These are phyloP conservation scores for Steinernema feltiae DNA, from an alignment of 1,140 invertebrate genomes.

Conservation along the genomic window DNA sequence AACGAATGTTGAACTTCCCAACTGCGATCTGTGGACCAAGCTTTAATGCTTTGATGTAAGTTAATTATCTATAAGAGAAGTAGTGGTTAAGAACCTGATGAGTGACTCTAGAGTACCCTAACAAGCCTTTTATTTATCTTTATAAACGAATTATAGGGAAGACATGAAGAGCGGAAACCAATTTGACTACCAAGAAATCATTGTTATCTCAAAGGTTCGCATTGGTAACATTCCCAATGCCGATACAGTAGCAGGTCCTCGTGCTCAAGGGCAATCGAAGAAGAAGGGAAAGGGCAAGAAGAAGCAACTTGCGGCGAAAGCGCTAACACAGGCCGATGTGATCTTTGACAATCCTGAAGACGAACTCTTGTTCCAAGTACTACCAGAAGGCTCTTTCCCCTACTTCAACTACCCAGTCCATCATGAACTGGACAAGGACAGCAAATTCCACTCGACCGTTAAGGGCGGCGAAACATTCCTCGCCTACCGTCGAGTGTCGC, in stretches of 20 bases:
- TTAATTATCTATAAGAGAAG: neutral
- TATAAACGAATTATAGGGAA: neutral
- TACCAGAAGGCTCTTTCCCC: conserved; percentile 17
- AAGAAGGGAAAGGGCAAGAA: conserved; percentile 32
- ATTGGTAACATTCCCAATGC: conserved; percentile 2
- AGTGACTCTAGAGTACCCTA: too few relatives aligned
- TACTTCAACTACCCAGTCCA: conserved; percentile 30
- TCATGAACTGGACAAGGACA: conserved; percentile 24
- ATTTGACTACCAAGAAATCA: conserved; percentile 22
- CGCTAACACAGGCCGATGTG: conserved; percentile 24
- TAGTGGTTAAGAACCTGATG: neutral
- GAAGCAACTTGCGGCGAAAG: conserved; percentile 20
- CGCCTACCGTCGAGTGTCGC: conserved; percentile 18
- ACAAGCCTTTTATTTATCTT: too few relatives aligned
- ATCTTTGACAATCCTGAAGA: conserved; percentile 30
- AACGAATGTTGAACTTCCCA: conserved; percentile 29
- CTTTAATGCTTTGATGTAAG: conserved; percentile 19
- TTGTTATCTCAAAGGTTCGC: conserved; percentile 9
- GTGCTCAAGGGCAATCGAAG: conserved; percentile 17
- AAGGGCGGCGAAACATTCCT: conserved; percentile 24
- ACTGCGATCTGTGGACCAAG: conserved; percentile 16
- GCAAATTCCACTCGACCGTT: conserved; percentile 27
- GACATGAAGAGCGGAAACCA: conserved; percentile 17
- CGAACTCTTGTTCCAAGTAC: conserved; percentile 21
- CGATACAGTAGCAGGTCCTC: neutral